phyloP scores from a whole-genome alignment of 2,888 invertebrate genomes.

The Himalopsyche tibetana region DNA sequence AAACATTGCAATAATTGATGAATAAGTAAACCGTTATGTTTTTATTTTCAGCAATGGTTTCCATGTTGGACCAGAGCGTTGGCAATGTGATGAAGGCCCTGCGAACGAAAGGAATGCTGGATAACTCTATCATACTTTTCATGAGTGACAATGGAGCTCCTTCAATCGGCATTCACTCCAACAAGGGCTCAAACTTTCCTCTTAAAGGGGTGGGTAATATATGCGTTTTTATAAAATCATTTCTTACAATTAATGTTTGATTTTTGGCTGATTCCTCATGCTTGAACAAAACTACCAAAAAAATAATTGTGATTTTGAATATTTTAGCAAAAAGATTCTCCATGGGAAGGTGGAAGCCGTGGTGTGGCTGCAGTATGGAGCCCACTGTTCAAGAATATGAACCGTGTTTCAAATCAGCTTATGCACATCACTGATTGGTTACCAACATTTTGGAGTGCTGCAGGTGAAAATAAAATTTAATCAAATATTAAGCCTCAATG shows the following conservation, averaged over 20 bases:
- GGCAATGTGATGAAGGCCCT: slow-evolving; percentile 85
- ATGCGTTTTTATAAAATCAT: background rate
- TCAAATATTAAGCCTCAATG: too few species aligned
- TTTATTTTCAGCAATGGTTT: slow-evolving; percentile 80
- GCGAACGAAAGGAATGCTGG: slow-evolving; percentile 80
- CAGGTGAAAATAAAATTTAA: slow-evolving; percentile 72
- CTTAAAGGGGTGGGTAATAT: slow-evolving; percentile 81
- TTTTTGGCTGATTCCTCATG: background rate
- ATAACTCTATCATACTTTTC: slow-evolving; percentile 91
- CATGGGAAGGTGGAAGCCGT: slow-evolving; percentile 95
- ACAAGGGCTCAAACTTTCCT: slow-evolving; percentile 87
- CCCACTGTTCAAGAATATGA: slow-evolving; percentile 78
- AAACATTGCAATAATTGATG: too few species aligned
- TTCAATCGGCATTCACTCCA: slow-evolving; percentile 83
- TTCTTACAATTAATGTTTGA: too few species aligned
- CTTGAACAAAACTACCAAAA: background rate
- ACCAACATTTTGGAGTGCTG: slow-evolving; percentile 87
- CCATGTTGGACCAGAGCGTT: slow-evolving; percentile 87
- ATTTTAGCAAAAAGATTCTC: slow-evolving; percentile 86
- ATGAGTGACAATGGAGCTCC: slow-evolving; percentile 94
- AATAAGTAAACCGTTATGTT: background rate
- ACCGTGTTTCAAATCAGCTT: slow-evolving; percentile 82
- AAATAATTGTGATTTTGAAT: background rate
- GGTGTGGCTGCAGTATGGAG: slow-evolving; percentile 89
- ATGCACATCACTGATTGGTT: slow-evolving; percentile 93